phyloP scores from a whole-genome alignment of 2,888 invertebrate genomes.

The Idaea straminata region DNA sequence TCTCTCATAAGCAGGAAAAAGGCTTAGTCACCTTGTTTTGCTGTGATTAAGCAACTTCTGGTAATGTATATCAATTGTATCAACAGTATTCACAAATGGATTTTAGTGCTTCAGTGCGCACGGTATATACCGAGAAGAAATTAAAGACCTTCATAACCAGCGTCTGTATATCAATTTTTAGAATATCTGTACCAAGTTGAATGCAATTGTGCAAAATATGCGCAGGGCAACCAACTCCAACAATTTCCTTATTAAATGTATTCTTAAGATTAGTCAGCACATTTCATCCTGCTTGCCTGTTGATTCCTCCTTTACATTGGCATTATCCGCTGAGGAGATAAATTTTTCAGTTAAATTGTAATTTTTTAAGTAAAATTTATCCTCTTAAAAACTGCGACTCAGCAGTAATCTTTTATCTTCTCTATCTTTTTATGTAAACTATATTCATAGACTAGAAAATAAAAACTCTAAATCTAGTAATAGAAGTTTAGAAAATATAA shows the following conservation, averaged over 20 bases:
- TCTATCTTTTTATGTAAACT: no score
- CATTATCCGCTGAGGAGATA: conserved; percentile 9
- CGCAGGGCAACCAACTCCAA: conserved; percentile 26
- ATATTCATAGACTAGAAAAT: no score
- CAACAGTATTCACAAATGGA: conserved; percentile 32
- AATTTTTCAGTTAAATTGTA: conserved; percentile 6
- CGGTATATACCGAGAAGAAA: conserved; percentile 34
- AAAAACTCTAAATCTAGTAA: no score
- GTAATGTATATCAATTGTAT: conserved; percentile 28
- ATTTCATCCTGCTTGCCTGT: conserved; percentile 10
- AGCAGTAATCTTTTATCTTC: no score
- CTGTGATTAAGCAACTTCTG: conserved; percentile 23
- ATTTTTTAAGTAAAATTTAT: background rate
- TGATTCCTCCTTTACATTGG: conserved; percentile 11
- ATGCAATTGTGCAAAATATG: conserved; percentile 33
- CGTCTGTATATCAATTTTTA: conserved; percentile 29
- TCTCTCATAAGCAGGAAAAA: conserved; percentile 28
- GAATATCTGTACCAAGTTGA: conserved; percentile 26
- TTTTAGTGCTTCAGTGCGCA: conserved; percentile 27
- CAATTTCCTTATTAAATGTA: conserved; percentile 10
- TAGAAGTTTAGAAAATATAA: no score
- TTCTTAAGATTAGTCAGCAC: conserved; percentile 25
- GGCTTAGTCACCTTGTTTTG: conserved; percentile 26
- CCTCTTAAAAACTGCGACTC: no score
- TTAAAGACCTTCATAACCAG: conserved; percentile 30